phyloP scores from a whole-genome alignment of 2,113 vertebrate genomes.

The Cinclus mexicanus region DNA sequence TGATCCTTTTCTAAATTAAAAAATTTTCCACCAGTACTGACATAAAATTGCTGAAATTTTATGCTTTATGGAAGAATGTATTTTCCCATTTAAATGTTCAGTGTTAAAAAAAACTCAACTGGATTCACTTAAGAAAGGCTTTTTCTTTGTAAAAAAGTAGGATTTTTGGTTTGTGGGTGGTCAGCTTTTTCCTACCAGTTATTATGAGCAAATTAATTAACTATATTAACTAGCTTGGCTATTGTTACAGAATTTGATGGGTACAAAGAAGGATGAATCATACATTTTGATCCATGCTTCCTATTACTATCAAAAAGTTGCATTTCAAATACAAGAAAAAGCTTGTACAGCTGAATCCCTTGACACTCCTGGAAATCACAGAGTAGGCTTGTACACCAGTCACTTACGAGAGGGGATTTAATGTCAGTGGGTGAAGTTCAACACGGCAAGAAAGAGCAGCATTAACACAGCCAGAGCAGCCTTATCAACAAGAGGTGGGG shows the following conservation, averaged over 20 bases:
- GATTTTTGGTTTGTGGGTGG: background rate
- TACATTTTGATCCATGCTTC: slow-evolving; percentile 23
- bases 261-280: slow-evolving; percentile 22
- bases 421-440: slow-evolving; percentile 61
- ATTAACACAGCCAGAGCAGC: slow-evolving; percentile 25
- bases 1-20: slow-evolving; percentile 1
- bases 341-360: slow-evolving; percentile 54
- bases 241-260: slow-evolving; percentile 16
- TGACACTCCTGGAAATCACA: slow-evolving; percentile 49
- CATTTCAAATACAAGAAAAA: slow-evolving; percentile 50
- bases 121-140: background rate
- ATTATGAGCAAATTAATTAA: slow-evolving; percentile 15
- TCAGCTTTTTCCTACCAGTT: background rate
- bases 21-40: background rate
- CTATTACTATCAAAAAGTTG: slow-evolving; percentile 46
- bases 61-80: background rate
- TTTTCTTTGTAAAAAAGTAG: background rate
- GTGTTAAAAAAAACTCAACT: background rate
- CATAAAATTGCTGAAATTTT: slow-evolving; percentile 7
- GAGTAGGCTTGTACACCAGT: slow-evolving; percentile 28
- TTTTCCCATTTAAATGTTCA: background rate
- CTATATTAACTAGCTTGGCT: slow-evolving; percentile 8
- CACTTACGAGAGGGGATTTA: slow-evolving; percentile 44
- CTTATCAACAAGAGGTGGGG: slow-evolving; percentile 36
- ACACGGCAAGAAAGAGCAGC: background rate